Base-by-base conservation (phyloP, 2,113 vertebrate species). In the Bambusicola thoracicus region DNA sequence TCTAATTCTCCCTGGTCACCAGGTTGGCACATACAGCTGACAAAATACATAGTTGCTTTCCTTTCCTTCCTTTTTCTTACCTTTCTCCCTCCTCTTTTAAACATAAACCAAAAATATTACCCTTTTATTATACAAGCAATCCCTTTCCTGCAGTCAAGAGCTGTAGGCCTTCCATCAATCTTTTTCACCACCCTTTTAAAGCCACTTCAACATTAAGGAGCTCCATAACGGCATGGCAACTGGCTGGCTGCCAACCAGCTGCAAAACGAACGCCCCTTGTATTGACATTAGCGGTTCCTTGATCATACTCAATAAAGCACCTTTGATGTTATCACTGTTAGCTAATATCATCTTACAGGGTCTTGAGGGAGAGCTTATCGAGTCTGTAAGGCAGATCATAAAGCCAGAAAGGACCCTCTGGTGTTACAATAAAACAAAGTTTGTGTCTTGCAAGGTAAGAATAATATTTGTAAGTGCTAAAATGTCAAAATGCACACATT, bases 201-300 rank as follows among this genome's bases (percentile, higher is more conserved):
- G 76, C 24, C 90, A 88, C 75, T 93, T 91, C 76, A 68, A n/a
- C 68, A 20, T 75, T 38, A 80, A 90, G 92, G 86, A 89, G 53
- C 40, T 78, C 65, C 85, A 62, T 65, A 95, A 87, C 69, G 73
- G 61, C 46, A 18, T 19, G 14, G 89, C 65, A 85, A 44, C 73
- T 93, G 94, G 90, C 79, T 86, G 66, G 49, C 90, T 93, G 92
- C 93, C 96, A 95, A 67, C 66, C 91, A 95, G 81, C 92, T 96
- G 90, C 87, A 88, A 87, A 96, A 93, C 2, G 66, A 89, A 86
- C 10, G 0, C 69, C 58, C 63, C 86, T 94, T 81, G 46, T 93
- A 93, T 81, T 90, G 92, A 86, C 90, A 86, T 88, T 88, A 80
- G 87, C 76, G 18, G 68, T 88, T 96, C 73, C 95, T 94, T 93